Percentiles rank a stretch among this genome's conserved stretches.
Evolutionary conservation across 2,888 invertebrate species (phyloP).

Genomic region (Thymelicus acteon): DNA sequence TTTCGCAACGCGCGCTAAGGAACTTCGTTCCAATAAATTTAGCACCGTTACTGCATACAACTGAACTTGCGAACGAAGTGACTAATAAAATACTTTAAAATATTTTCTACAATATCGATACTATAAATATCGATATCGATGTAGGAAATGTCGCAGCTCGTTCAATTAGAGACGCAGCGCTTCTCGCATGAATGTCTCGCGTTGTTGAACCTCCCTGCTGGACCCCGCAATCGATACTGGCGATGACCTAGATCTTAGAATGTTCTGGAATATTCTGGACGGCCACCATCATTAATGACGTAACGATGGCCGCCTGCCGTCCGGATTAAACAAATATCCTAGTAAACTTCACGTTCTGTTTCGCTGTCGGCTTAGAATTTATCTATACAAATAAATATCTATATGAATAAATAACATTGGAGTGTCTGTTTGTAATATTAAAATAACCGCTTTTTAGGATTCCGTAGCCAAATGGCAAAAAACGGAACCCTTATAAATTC

Average conservation of each 20-base stretch:
- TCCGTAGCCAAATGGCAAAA: no score
- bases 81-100: no score
- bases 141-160: conserved; percentile 61
- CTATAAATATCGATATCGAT: conserved; percentile 44
- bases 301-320: neutral
- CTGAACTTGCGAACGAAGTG: no score
- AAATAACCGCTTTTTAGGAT: no score
- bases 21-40: no score
- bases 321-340: conserved; percentile 11
- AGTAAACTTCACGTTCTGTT: conserved; percentile 6
- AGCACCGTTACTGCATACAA: no score
- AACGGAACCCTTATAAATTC: no score
- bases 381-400: no score
- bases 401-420: no score
- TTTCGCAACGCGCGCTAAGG: no score
- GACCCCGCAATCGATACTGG: conserved; percentile 67
- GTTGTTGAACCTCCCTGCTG: conserved; percentile 47
- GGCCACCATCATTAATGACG: conserved; percentile 20
- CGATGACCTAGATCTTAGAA: conserved; percentile 44
- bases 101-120: neutral
- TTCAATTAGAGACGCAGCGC: conserved; percentile 79
- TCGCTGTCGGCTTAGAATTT: neutral
- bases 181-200: conserved; percentile 76
- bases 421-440: no score
- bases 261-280: conserved; percentile 36